phyloP scores from a whole-genome alignment of 1,140 invertebrate genomes.

The Dufourea novaeangliae region DNA sequence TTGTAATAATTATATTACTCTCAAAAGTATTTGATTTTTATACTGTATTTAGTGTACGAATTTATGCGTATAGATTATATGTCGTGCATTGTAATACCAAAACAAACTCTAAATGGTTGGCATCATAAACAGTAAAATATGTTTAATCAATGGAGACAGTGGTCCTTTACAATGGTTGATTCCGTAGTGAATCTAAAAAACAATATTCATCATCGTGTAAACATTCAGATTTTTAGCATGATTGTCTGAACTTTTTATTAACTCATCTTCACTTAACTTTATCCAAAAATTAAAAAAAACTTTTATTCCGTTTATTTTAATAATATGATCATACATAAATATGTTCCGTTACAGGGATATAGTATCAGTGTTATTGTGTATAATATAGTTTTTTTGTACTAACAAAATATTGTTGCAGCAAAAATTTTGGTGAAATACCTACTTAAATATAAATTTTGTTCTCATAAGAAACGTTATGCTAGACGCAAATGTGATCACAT shows the following conservation, averaged over 20 bases:
- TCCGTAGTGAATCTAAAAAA: not conserved
- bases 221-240: not conserved
- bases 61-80: conserved; percentile 4
- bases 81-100: conserved; percentile 26
- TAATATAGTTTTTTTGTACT: too few relatives aligned
- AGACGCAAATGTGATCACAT: conserved; percentile 42
- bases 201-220: not conserved
- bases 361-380: too few relatives aligned
- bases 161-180: conserved; percentile 32
- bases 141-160: conserved; percentile 58
- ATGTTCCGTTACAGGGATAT: too few relatives aligned
- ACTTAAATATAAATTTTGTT: not conserved
- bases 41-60: not conserved
- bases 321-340: too few relatives aligned
- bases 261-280: not conserved
- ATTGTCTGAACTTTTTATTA: conserved; percentile 6
- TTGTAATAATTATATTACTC: not conserved
- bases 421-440: too few relatives aligned
- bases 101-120: conserved; percentile 40
- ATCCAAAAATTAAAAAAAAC: too few relatives aligned
- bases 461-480: conserved; percentile 23
- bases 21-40: conserved; percentile 4
- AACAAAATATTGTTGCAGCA: too few relatives aligned
- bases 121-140: conserved; percentile 58
- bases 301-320: too few relatives aligned